These are phyloP conservation scores for Eumeta japonica DNA, from an alignment of 1,140 invertebrate genomes.

Conservation along the genomic window DNA sequence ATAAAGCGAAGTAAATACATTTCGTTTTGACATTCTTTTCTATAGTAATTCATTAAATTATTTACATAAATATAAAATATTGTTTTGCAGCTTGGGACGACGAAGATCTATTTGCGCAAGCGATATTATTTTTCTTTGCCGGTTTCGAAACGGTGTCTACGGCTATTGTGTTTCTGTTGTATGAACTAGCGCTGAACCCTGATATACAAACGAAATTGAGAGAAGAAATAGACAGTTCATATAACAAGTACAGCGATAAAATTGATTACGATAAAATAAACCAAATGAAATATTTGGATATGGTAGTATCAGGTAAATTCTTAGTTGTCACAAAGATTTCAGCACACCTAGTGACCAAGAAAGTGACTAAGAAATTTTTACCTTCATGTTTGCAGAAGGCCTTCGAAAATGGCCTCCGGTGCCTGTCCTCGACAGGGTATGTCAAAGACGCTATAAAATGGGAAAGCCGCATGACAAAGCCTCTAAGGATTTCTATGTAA, in stretches of 20 bases:
- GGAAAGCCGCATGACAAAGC: conserved; percentile 29
- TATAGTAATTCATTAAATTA: neutral
- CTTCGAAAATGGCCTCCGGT: conserved; percentile 57
- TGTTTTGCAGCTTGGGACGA: conserved; percentile 23
- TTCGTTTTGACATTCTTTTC: neutral
- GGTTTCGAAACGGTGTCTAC: conserved; percentile 67
- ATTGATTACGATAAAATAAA: conserved; percentile 28
- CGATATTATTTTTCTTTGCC: conserved; percentile 46
- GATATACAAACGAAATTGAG: conserved; percentile 58
- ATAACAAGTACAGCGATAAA: conserved; percentile 18
- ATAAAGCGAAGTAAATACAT: conserved; percentile 20
- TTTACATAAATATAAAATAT: neutral
- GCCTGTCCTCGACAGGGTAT: conserved; percentile 40
- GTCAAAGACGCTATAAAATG: conserved; percentile 46
- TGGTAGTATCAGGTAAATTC: conserved; percentile 34
- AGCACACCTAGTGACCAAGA: no score
- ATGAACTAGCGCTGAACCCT: conserved; percentile 61
- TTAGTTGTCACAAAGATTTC: neutral
- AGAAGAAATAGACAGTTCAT: conserved; percentile 25
- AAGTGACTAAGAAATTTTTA: no score
- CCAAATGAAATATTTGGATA: conserved; percentile 29
- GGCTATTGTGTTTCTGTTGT: conserved; percentile 56
- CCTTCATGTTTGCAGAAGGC: conserved; percentile 38
- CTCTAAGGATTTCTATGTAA: conserved; percentile 25
- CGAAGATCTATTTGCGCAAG: conserved; percentile 33